Percentiles rank a stretch among this genome's conserved stretches.
Evolutionary conservation across 2,888 invertebrate species (phyloP).

Genomic region (Thyatira batis): DNA sequence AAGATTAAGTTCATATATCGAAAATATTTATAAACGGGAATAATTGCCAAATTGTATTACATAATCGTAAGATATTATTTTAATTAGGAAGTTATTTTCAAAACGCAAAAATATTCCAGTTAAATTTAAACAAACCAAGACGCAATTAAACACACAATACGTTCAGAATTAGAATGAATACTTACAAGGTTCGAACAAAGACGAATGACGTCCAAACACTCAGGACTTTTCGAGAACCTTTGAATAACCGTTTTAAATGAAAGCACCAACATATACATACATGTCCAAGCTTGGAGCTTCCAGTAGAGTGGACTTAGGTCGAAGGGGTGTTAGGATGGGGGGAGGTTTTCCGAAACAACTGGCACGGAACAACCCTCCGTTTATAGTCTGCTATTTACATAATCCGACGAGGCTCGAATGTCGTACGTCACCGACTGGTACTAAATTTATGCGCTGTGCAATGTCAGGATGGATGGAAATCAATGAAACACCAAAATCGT

Average conservation of each 20-base stretch:
- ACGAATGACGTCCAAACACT: background rate
- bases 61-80: too few species aligned
- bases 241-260: background rate
- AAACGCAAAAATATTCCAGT: too few species aligned
- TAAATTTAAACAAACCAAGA: too few species aligned
- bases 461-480: background rate
- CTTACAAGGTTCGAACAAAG: background rate
- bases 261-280: conserved; percentile 1
- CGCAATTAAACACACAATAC: too few species aligned
- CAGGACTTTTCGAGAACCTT: background rate
- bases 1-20: too few species aligned
- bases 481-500: background rate
- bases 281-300: conserved; percentile 31
- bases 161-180: background rate
- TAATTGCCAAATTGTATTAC: too few species aligned
- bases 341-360: conserved; percentile 64
- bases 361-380: conserved; percentile 54
- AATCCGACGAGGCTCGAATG: conserved; percentile 31
- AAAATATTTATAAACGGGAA: too few species aligned
- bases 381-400: conserved; percentile 53
- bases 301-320: conserved; percentile 43
- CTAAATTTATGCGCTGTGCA: background rate
- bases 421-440: conserved; percentile 1
- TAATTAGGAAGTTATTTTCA: too few species aligned
- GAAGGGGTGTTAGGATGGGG: conserved; percentile 19